A percentile compares a stretch with the other conserved stretches of the same genome.
Evolutionary conservation across 1,140 invertebrate genomes (phyloP).

Genomic region (Drosophila ficusphila): DNA sequence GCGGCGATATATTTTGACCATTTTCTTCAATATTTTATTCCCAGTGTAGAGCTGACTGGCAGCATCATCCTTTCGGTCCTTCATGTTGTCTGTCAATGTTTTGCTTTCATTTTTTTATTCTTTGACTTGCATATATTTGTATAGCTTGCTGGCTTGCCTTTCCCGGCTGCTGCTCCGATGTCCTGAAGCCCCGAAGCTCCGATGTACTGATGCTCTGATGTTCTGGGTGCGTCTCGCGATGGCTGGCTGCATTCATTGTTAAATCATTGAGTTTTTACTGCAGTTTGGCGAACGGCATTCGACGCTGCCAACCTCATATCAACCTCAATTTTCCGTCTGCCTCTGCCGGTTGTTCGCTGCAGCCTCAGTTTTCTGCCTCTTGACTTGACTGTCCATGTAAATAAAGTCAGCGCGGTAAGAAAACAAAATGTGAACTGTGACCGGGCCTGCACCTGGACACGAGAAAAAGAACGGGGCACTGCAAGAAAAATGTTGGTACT

Average conservation of each 20-base stretch:
- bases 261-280: conserved; percentile 81
- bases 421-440: conserved; percentile 72
- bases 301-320: conserved; percentile 55
- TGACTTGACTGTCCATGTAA: conserved; percentile 61
- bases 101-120: conserved; percentile 73
- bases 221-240: conserved; percentile 40
- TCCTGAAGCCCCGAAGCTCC: conserved; percentile 24
- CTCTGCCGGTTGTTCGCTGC: neutral
- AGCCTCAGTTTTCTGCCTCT: conserved; percentile 29
- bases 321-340: conserved; percentile 69
- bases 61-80: conserved; percentile 39
- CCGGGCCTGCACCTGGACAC: conserved; percentile 16
- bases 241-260: conserved; percentile 75
- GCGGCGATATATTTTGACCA: neutral
- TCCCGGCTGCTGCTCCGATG: conserved; percentile 25
- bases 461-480: neutral
- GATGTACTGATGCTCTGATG: conserved; percentile 1
- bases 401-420: conserved; percentile 74
- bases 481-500: conserved; percentile 3
- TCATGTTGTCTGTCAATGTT: conserved; percentile 78
- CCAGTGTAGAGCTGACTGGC: conserved; percentile 12
- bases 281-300: conserved; percentile 69
- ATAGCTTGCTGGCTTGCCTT: conserved; percentile 46
- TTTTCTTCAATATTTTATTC: neutral
- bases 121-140: conserved; percentile 66